Conservation (phyloP, 35 echinoderm and acorn worm genomes). For the Patiria miniata region DNA sequence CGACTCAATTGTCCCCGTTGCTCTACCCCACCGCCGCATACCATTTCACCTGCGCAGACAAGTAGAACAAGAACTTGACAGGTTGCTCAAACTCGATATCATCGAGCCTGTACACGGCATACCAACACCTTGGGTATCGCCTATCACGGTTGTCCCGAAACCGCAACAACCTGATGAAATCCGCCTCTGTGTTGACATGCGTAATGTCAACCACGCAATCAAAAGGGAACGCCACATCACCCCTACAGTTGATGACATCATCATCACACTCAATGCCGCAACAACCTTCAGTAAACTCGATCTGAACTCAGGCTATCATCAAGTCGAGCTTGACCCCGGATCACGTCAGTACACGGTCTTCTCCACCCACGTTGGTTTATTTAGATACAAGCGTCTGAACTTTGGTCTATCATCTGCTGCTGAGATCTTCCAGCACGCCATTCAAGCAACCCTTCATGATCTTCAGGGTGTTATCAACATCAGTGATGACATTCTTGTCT, state of each 20-base stretch:
- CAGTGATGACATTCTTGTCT: slow-evolving; percentile 73
- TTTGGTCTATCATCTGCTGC: slow-evolving; percentile 49
- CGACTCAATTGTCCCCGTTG: slow-evolving; percentile 40
- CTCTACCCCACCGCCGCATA: slow-evolving; percentile 71
- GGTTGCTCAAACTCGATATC: slow-evolving; percentile 37
- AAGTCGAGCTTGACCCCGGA: slow-evolving; percentile 20
- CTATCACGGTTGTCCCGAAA: slow-evolving; percentile 45
- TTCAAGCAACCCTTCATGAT: slow-evolving; percentile 16
- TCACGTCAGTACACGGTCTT: slow-evolving; percentile 43
- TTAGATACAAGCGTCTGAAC: slow-evolving; percentile 52
- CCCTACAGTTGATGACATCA: slow-evolving; percentile 46
- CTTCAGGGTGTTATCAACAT: slow-evolving; percentile 58
- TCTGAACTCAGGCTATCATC: slow-evolving; percentile 57
- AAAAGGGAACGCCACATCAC: slow-evolving; percentile 49
- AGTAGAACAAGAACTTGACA: slow-evolving; percentile 54
- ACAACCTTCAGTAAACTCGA: slow-evolving; percentile 65
- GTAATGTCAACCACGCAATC: slow-evolving; percentile 26
- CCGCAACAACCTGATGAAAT: slow-evolving; percentile 26
- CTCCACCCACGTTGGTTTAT: slow-evolving; percentile 52
- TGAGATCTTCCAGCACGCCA: slow-evolving; percentile 50
- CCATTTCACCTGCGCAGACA: slow-evolving; percentile 62
- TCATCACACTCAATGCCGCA: slow-evolving; percentile 38
- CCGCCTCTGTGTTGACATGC: slow-evolving; percentile 51
- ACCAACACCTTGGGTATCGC: slow-evolving; percentile 75
- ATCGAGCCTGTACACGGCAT: slow-evolving; percentile 29